These are phyloP conservation scores for Anser brachyrhynchus DNA, from an alignment of 2,113 vertebrate species.

Conservation along the genomic window DNA sequence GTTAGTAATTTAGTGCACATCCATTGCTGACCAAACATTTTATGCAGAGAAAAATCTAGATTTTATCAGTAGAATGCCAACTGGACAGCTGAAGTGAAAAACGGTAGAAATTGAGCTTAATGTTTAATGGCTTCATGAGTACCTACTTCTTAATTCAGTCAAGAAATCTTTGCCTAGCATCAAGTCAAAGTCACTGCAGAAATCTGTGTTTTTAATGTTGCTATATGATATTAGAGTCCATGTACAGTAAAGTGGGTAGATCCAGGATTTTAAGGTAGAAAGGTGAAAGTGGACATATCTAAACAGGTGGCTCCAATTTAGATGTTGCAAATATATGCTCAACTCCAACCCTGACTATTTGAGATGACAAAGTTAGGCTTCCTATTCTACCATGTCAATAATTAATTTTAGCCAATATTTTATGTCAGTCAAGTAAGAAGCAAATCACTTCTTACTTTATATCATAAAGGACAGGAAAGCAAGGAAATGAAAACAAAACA, in stretches of 20 bases:
- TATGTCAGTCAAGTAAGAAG: neutral
- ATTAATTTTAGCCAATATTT: neutral
- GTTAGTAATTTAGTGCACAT: neutral
- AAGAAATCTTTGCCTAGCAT: neutral
- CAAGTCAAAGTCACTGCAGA: neutral
- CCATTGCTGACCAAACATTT: neutral
- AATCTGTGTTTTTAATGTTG: neutral
- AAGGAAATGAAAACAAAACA: neutral
- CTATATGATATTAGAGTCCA: neutral
- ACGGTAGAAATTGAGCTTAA: neutral
- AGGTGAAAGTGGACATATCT: neutral
- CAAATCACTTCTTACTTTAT: neutral
- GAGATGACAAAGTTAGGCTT: neutral
- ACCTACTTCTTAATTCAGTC: neutral
- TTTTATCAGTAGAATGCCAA: neutral
- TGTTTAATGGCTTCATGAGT: neutral
- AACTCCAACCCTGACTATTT: neutral
- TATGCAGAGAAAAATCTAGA: neutral
- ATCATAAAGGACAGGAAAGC: neutral
- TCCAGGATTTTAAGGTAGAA: neutral
- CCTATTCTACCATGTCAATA: neutral
- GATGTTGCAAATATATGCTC: neutral
- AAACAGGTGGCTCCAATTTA: neutral
- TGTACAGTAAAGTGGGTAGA: neutral
- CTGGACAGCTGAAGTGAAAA: neutral